Evolutionary conservation across 2,113 vertebrate genomes (phyloP).

Genomic region (Alexandromys fortis): DNA sequence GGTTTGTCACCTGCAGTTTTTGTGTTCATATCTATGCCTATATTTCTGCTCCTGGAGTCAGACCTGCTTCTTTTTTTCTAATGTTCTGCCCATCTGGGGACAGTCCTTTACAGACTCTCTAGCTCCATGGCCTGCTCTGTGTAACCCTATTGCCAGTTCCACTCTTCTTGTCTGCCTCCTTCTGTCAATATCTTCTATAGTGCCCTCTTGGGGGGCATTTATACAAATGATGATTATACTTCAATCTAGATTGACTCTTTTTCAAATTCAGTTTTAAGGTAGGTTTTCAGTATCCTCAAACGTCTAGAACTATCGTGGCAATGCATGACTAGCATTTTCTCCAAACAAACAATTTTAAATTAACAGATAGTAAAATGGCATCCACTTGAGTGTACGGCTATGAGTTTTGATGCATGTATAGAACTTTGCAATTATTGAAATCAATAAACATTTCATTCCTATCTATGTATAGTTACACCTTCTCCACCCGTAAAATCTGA

Average conservation of each 20-base stretch:
- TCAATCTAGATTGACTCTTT: neutral
- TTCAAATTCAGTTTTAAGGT: slow-evolving; percentile 20
- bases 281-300: neutral
- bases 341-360: neutral
- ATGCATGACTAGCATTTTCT: neutral
- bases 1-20: too few relatives aligned
- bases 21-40: neutral
- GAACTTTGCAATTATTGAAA: neutral
- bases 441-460: neutral
- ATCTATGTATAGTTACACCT: neutral
- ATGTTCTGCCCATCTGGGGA: neutral
- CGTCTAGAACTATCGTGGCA: neutral
- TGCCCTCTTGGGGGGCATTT: neutral
- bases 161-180: neutral
- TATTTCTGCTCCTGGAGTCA: neutral
- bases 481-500: neutral
- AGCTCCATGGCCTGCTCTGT: neutral
- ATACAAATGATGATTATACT: neutral
- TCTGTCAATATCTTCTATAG: neutral
- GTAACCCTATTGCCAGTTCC: neutral
- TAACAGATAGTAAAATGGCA: neutral
- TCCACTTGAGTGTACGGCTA: neutral
- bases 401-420: neutral
- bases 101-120: neutral
- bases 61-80: neutral